Evolutionary conservation across 2,113 vertebrate species (phyloP).

Genomic region (Amia ocellicauda): DNA sequence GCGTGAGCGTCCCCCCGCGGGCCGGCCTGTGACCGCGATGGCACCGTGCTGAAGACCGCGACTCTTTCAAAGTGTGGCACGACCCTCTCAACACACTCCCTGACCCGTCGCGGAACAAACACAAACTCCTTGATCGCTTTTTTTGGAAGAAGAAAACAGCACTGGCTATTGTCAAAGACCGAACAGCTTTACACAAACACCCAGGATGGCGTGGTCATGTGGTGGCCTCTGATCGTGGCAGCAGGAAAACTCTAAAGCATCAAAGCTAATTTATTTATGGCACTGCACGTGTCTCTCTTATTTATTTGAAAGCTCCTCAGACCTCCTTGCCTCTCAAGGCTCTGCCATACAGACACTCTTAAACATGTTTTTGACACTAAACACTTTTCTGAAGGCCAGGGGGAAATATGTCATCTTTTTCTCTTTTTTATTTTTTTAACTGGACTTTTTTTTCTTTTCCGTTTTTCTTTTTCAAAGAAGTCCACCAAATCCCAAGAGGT

Average conservation of each 20-base stretch:
- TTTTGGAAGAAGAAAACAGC: constrained; percentile 42
- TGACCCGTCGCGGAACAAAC: constrained; percentile 33
- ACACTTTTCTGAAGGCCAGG: constrained; percentile 54
- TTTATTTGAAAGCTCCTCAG: constrained; percentile 68
- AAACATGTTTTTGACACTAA: constrained; percentile 61
- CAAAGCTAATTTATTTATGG: constrained; percentile 48
- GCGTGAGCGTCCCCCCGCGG: not conserved
- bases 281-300: constrained; percentile 44
- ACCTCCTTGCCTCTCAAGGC: constrained; percentile 69
- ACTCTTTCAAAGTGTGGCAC: constrained; percentile 39
- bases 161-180: constrained; percentile 67
- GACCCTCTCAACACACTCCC: constrained; percentile 35
- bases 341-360: constrained; percentile 70
- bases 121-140: constrained; percentile 35
- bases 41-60: constrained; percentile 29
- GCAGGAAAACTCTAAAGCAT: constrained; percentile 47
- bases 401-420: constrained; percentile 32
- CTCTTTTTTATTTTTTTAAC: constrained; percentile 36
- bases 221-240: constrained; percentile 46
- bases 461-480: constrained; percentile 45
- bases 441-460: constrained; percentile 36
- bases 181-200: constrained; percentile 57
- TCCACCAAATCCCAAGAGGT: constrained; percentile 63
- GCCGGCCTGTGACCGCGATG: constrained; percentile 21
- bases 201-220: constrained; percentile 39